Conservation (phyloP, 1,140 invertebrate genomes). For the Coenobita brevimanus region DNA sequence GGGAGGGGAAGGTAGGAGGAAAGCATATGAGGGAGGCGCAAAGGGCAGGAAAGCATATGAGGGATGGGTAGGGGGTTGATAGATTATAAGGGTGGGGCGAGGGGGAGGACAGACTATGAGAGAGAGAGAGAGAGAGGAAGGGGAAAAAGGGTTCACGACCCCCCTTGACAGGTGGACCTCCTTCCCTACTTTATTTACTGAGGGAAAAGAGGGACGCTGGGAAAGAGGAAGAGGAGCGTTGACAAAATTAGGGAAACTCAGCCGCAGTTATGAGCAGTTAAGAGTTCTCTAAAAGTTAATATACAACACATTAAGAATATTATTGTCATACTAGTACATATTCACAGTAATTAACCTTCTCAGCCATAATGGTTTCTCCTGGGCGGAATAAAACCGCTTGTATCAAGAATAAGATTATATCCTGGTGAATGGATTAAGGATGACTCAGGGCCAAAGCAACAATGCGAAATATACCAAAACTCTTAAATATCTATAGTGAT, state of each 20-base stretch:
- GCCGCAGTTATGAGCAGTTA: too few species aligned
- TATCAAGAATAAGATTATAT: too few species aligned
- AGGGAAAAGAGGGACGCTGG: background rate
- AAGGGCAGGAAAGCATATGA: background rate
- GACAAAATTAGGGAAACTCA: background rate
- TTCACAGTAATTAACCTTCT: too few species aligned
- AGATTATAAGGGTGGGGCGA: background rate
- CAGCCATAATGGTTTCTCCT: too few species aligned
- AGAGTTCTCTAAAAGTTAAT: too few species aligned
- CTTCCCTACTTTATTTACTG: constrained; percentile 25
- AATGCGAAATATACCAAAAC: too few species aligned
- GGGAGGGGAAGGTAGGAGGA: background rate
- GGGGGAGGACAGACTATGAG: background rate
- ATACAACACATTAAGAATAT: too few species aligned
- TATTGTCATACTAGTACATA: too few species aligned
- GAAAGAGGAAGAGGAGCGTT: background rate
- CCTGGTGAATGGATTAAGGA: too few species aligned
- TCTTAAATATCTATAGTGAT: too few species aligned
- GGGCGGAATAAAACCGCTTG: too few species aligned
- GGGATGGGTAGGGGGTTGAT: background rate
- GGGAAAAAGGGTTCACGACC: constrained; percentile 24
- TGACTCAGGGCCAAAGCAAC: too few species aligned
- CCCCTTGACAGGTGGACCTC: constrained; percentile 28
- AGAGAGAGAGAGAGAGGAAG: background rate
- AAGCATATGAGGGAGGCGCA: background rate